Conservation (phyloP, 2,113 vertebrate genomes). For the Paradoxurus hermaphroditus region DNA sequence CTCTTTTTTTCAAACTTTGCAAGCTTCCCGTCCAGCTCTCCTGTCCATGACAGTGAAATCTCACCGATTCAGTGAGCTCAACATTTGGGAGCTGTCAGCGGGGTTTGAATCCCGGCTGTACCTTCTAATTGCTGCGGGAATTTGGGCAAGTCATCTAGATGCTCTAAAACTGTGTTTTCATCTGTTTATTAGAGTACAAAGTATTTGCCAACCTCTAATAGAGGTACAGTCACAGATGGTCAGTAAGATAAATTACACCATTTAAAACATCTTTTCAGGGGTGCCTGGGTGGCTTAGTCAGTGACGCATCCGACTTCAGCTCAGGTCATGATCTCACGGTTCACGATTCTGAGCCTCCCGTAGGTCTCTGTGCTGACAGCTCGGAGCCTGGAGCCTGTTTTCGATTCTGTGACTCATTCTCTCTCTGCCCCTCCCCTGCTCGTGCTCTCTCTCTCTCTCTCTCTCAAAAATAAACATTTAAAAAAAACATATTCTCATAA, state of each 20-base stretch:
- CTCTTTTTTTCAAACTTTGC: neutral
- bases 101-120: neutral
- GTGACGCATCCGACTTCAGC: no score
- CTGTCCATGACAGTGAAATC: neutral
- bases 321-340: no score
- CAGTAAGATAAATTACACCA: neutral
- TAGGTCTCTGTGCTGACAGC: no score
- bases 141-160: neutral
- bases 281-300: no score
- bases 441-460: no score
- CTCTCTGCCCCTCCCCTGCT: no score
- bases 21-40: neutral
- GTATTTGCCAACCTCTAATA: neutral
- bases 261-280: neutral
- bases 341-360: no score
- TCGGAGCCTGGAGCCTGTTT: no score
- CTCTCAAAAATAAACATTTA: no score
- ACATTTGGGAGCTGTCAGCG: neutral
- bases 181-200: neutral
- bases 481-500: neutral
- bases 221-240: neutral
- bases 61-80: neutral
- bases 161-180: neutral
- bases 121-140: neutral
- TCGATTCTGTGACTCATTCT: no score